Evolutionary conservation across 2,888 invertebrate genomes (phyloP), one percentile per base, ranked within the genome.

Genomic region (Cataglyphis rosenhaueri): DNA sequence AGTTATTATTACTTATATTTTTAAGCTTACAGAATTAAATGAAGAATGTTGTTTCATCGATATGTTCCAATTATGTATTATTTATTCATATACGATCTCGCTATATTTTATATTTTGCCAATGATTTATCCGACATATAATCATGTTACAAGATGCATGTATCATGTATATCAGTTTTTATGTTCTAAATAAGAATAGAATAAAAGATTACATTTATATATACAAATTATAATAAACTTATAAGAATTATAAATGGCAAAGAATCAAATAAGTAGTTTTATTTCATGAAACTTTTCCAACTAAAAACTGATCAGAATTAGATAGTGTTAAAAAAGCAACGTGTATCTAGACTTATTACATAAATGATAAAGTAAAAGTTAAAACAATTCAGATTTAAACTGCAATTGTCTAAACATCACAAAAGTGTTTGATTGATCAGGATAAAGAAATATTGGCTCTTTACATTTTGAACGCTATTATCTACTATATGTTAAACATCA

Each of bases 1-100:
- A 38, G 74, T 86, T 83, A 74, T 88, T 87, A 84, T 71, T 81
- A 85, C 83, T 85, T 90, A 87, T 89, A 87, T 89, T 91, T 84
- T 52, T 85, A 82, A 87, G 90, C 87, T 89, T 89, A 86, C 91
- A 88, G 84, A 87, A 88, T 90, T 85, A 89, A 88, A 87, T 66
- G 71, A 86, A 44, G 55, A 70, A 25, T 52, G n/a, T 35, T 29
- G 32, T 68, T 61, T n/a, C 15, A 32, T 57, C 29, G 25, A 75
- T 79, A 25, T 8, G 48, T 75, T 81, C 61, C 75, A 41, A 55
- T 74, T 52, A 48, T 81, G 29, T 9, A 38, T 15, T 81, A 52
- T 64, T 62, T 81, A 81, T 81, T 81, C 62, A 75, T 25, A 79
- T 44, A 74, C 18, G 71, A 71, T 29, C 57, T 78, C 57, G 71